phyloP scores from a whole-genome alignment of 2,888 invertebrate species.

The Synergus laeviventris region DNA sequence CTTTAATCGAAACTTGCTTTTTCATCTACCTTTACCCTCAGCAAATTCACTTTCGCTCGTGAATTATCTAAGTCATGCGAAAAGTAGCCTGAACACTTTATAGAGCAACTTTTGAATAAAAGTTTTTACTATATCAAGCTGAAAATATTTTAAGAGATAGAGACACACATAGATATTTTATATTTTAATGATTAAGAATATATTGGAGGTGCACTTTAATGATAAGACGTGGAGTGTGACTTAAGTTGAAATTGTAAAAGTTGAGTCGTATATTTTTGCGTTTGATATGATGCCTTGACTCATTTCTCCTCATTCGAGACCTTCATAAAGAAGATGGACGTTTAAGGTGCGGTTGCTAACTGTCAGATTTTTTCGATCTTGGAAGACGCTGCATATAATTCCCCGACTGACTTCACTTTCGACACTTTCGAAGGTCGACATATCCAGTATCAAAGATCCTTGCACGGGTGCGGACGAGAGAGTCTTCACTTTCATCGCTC shows the following conservation, averaged over 20 bases:
- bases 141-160: background rate
- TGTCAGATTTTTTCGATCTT: slow-evolving; percentile 28
- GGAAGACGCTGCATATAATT: slow-evolving; percentile 49
- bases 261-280: background rate
- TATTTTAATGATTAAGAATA: slow-evolving; percentile 9
- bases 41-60: background rate
- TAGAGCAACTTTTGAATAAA: background rate
- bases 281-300: background rate
- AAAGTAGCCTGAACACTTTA: background rate
- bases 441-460: slow-evolving; percentile 65
- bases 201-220: slow-evolving; percentile 5
- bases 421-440: slow-evolving; percentile 74
- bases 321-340: slow-evolving; percentile 31
- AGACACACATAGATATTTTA: background rate
- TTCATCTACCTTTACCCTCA: background rate
- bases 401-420: slow-evolving; percentile 71
- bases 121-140: background rate
- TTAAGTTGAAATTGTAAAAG: background rate
- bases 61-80: background rate
- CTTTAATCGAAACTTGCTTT: slow-evolving; percentile 15
- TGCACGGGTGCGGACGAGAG: slow-evolving; percentile 65
- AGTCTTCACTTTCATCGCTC: slow-evolving; percentile 73
- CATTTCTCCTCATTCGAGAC: slow-evolving; percentile 15
- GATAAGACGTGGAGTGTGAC: background rate
- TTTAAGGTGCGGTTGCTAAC: slow-evolving; percentile 10